Evolutionary conservation across 2,888 invertebrate genomes (phyloP).

Genomic region (Rutpela maculata): DNA sequence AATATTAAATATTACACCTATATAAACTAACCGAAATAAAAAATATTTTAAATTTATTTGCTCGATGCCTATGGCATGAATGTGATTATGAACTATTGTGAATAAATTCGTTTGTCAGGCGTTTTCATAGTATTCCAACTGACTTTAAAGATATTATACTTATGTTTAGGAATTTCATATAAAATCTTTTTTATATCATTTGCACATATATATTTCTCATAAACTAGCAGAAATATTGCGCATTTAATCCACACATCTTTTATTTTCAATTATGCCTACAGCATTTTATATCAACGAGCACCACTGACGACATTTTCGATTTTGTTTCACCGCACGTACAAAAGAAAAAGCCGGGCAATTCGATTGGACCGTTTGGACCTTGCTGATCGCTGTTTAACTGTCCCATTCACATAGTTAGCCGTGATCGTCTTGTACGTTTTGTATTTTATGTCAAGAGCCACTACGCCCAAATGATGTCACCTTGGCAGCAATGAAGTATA

Average conservation of each 20-base stretch:
- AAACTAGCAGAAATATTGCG: not conserved
- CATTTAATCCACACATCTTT: not conserved
- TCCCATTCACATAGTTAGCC: constrained; percentile 64
- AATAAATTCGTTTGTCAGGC: too few relatives aligned
- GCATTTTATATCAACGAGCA: not conserved
- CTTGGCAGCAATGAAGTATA: constrained; percentile 43
- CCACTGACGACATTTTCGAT: constrained; percentile 48
- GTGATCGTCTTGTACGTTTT: constrained; percentile 52
- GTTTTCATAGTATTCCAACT: too few relatives aligned
- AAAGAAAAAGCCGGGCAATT: constrained; percentile 65
- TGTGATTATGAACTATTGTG: too few relatives aligned
- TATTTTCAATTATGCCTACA: not conserved
- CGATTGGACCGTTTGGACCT: constrained; percentile 67
- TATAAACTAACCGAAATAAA: too few relatives aligned
- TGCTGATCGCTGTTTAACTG: constrained; percentile 67
- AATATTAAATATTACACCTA: too few relatives aligned
- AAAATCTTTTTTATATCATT: too few relatives aligned
- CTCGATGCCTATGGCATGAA: too few relatives aligned
- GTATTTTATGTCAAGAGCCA: constrained; percentile 43
- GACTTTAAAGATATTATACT: too few relatives aligned
- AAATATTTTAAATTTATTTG: too few relatives aligned
- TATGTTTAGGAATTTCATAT: too few relatives aligned
- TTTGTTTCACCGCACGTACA: constrained; percentile 63
- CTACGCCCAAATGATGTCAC: constrained; percentile 58
- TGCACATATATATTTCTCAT: too few relatives aligned